Evolutionary conservation across 2,888 invertebrate genomes (phyloP).

Genomic region (Plagiodera versicolora): DNA sequence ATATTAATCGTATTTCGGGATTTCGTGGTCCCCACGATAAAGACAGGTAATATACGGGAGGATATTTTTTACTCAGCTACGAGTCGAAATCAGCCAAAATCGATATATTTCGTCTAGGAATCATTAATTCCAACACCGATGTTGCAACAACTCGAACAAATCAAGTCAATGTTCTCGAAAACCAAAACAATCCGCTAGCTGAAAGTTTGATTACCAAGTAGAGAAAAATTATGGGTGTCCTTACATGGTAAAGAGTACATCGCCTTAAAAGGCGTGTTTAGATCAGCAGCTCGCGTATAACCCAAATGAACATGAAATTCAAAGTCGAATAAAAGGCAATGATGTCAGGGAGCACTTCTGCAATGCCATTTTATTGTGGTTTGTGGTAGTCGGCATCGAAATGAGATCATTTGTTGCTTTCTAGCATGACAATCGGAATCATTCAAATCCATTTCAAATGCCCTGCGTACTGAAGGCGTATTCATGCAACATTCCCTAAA

Average conservation of each 20-base stretch:
- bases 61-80: too few relatives aligned
- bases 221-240: constrained; percentile 6
- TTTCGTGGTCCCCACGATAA: too few relatives aligned
- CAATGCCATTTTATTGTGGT: not conserved
- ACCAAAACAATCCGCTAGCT: constrained; percentile 9
- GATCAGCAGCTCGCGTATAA: constrained; percentile 2
- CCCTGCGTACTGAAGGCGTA: too few relatives aligned
- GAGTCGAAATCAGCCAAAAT: too few relatives aligned
- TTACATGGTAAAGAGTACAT: constrained; percentile 11
- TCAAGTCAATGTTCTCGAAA: constrained; percentile 4
- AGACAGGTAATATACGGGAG: too few relatives aligned
- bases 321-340: constrained; percentile 11
- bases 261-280: constrained; percentile 8
- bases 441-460: too few relatives aligned
- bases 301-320: constrained; percentile 13
- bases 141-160: not conserved
- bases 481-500: too few relatives aligned
- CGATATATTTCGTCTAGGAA: not conserved
- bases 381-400: not conserved
- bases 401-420: too few relatives aligned
- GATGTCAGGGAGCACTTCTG: constrained; percentile 3
- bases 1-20: too few relatives aligned
- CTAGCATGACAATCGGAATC: too few relatives aligned
- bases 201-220: constrained; percentile 14
- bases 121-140: not conserved